Conservation (phyloP, 2,797 vertebrate genomes). For the Gymnoscopelus braueri region DNA sequence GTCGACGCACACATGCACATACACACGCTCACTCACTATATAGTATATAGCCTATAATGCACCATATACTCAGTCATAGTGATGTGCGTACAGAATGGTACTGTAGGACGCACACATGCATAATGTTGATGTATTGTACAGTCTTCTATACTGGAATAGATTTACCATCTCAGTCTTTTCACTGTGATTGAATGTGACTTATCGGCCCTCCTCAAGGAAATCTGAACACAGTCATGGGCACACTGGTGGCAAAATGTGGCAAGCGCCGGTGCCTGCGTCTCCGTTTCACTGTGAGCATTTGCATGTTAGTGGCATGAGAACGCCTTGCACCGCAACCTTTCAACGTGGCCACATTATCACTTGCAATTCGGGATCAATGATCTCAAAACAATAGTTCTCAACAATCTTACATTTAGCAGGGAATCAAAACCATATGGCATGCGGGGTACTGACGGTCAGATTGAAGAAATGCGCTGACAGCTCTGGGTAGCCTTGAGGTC, state of each 20-base stretch:
- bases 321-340: conserved; percentile 47
- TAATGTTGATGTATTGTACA: background rate
- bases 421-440: conserved; percentile 75
- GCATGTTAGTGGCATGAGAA: conserved; percentile 50
- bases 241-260: conserved; percentile 20
- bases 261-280: conserved; percentile 6
- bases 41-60: background rate
- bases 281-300: conserved; percentile 30
- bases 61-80: background rate
- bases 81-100: background rate
- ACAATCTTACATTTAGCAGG: conserved; percentile 47
- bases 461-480: conserved; percentile 66
- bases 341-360: conserved; percentile 55
- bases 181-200: conserved; percentile 47
- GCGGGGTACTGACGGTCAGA: conserved; percentile 47
- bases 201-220: conserved; percentile 17
- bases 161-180: conserved; percentile 7
- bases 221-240: conserved; percentile 8
- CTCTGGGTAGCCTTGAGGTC: conserved; percentile 61
- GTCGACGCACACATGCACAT: background rate
- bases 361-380: conserved; percentile 60
- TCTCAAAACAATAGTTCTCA: conserved; percentile 57
- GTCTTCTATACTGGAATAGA: conserved; percentile 12
- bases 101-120: background rate
- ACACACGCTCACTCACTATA: background rate